Conservation (phyloP, 30 jellyfish, hydroid and myxozoan species). For the Turritopsis rubra region DNA sequence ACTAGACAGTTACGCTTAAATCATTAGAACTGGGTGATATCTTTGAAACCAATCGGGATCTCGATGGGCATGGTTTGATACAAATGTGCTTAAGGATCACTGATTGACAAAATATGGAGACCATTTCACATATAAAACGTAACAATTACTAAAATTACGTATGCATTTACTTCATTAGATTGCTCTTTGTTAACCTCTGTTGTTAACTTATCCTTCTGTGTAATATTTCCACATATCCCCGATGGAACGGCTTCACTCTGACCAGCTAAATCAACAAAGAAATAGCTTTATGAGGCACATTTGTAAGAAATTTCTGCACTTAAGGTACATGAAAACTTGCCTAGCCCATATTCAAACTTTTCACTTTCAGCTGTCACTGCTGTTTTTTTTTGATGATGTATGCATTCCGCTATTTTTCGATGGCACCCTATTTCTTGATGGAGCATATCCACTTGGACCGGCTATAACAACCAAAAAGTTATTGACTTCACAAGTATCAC, state of each 20-base stretch:
- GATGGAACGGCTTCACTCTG: not conserved
- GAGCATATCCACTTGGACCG: not conserved
- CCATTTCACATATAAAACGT: too few species aligned
- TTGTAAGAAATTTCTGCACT: not conserved
- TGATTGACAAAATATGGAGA: too few species aligned
- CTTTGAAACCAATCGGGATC: not conserved
- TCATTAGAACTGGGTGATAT: too few species aligned
- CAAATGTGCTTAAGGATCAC: not conserved
- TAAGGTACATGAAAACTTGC: not conserved
- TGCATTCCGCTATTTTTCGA: not conserved
- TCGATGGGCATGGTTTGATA: not conserved
- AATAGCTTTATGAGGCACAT: not conserved
- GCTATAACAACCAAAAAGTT: not conserved
- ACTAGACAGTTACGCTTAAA: too few species aligned
- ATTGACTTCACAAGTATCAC: not conserved
- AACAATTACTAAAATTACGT: not conserved
- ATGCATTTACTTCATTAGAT: not conserved
- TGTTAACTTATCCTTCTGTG: not conserved
- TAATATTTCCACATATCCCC: not conserved
- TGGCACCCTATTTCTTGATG: not conserved
- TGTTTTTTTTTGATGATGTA: not conserved
- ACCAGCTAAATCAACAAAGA: not conserved
- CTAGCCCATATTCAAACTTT: not conserved
- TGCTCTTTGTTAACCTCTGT: not conserved
- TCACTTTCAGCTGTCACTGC: not conserved